Base-by-base conservation (phyloP, 1,140 invertebrate genomes). In the Brevipalpus yothersi region DNA sequence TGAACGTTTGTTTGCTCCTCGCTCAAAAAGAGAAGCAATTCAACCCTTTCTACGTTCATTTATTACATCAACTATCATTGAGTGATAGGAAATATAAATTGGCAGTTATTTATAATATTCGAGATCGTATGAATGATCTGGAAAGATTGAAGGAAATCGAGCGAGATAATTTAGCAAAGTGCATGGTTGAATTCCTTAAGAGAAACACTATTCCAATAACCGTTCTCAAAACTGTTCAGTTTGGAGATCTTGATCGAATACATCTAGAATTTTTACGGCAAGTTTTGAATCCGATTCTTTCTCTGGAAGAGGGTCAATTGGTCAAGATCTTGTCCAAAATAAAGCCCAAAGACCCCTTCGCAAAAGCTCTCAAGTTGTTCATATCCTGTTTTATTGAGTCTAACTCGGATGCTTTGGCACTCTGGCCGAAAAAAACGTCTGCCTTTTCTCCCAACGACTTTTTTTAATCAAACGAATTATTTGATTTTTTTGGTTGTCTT, bases 51-150 rank as follows among this genome's bases (percentile, higher is more conserved):
- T 64, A 64, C 17, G 51, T 49, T 40, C 40, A 62, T 57, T 39
- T 64, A 0, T 47, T 64, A 2, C 61, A 63, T 41, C 47, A 60
- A 53, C 41, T 64, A 11, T 43, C 39, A 55, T 56, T n/a, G 15
- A 40, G 31, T 41, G 60, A 64, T 53, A 41, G 63, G 3, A 64
- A 64, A 39, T 64, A 60, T 49, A 63, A 63, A 51, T 3, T 63
- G 41, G 61, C 61, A 12, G 19, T 61, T 17, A 15, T 59, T 19
- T 64, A 55, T 39, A 39, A 21, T 15, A 4, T 55, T 13, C 9
- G n/a, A 55, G 53, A 55, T 41, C 23, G 40, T 13, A 10, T 55
- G 3, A 55, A 41, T 10, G 53, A 55, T 39, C 12, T 39, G 23
- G 23, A 31, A 4, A 15, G 23, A 39, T 17, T 55, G 8, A 19